These are phyloP conservation scores for Andrena bicolor DNA, from an alignment of 2,888 invertebrate species.

Conservation along the genomic window DNA sequence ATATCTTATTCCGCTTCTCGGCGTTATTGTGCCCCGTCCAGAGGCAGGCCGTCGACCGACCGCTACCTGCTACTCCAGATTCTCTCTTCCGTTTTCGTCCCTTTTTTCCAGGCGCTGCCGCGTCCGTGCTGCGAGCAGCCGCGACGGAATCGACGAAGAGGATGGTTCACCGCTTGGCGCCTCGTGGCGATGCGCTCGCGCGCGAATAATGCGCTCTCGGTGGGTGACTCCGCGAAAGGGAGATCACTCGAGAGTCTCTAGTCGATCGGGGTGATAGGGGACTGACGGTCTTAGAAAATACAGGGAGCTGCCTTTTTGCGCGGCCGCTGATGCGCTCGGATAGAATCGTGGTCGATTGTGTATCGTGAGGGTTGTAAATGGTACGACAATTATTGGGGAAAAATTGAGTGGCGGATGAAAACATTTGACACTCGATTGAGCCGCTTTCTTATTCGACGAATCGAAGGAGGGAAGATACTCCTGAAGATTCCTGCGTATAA, in stretches of 20 bases:
- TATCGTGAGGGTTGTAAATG: neutral
- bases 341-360: neutral
- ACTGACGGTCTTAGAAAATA: neutral
- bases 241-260: slow-evolving; percentile 9
- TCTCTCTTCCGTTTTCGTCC: slow-evolving; percentile 67
- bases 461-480: too few species aligned
- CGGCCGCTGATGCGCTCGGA: neutral
- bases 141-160: slow-evolving; percentile 42
- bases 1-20: slow-evolving; percentile 77
- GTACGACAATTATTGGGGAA: slow-evolving; percentile 6
- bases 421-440: slow-evolving; percentile 11
- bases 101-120: slow-evolving; percentile 48
- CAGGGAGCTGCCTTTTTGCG: slow-evolving; percentile 17
- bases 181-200: slow-evolving; percentile 19
- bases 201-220: slow-evolving; percentile 29
- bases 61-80: slow-evolving; percentile 81
- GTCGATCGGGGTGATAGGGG: neutral
- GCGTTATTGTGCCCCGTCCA: slow-evolving; percentile 67
- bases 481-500: too few species aligned
- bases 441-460: too few species aligned
- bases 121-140: neutral
- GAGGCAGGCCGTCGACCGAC: slow-evolving; percentile 72
- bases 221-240: slow-evolving; percentile 29
- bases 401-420: slow-evolving; percentile 38
- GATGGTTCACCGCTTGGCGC: slow-evolving; percentile 51